Evolutionary conservation across 2,888 invertebrate species (phyloP), one percentile per base, ranked within the genome.

Genomic region (Leucophora obtusa): DNA sequence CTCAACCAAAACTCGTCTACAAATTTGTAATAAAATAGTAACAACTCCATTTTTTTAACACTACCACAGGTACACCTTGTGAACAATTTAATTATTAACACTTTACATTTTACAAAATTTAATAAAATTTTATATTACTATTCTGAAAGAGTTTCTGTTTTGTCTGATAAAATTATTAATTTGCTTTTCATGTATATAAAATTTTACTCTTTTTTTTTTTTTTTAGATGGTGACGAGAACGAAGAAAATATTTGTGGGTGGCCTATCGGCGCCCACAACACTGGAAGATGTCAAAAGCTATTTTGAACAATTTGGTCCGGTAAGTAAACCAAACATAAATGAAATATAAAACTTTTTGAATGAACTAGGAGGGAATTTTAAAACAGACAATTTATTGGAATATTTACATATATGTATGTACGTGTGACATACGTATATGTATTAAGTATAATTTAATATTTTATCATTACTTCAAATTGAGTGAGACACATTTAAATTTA

Each of bases 201-300:
- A 51, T 60, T 53, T 14, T 50, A 28, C 17, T 5, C 65, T 0
- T 43, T 11, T 66, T 76, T 66, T 77, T 10, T 18, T 66, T 84
- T 94, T 94, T 3, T 94, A 99, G 98, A 98, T 99, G 98, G 98
- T 99, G 92, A 98, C 98, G 93, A 96, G 98, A 94, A 99, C 99
- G 93, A 99, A 99, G 96, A 99, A 99, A 93, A 98, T 99, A 93
- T 99, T 99, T 93, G 98, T 99, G 91, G 99, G 99, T 89, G 99
- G 99, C 90, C 94, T 99, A 89, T 99, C 99, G 89, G 98, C 99
- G 90, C 97, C 98, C 91, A 99, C 99, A 91, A 99, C 99, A 90
- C 94, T 99, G 91, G 99, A 99, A 92, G 99, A 99, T 92, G 98
- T 99, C 91, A 99, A 98, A 94, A 97, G 96, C 92, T 99, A 99